phyloP scores from a whole-genome alignment of 1,140 invertebrate genomes.

The Drosophila sturtevanti region DNA sequence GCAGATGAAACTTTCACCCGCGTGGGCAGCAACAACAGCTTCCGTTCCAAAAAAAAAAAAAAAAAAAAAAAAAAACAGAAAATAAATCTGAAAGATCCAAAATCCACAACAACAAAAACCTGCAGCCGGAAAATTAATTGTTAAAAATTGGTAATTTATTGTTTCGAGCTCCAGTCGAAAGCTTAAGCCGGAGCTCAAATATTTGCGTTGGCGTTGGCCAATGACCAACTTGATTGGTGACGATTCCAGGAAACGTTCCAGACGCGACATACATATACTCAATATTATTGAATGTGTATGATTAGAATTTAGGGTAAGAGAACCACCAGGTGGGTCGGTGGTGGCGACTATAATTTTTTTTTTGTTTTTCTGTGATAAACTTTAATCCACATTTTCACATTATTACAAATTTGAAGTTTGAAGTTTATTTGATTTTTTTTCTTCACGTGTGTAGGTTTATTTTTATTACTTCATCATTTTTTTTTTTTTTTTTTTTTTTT shows the following conservation, averaged over 20 bases:
- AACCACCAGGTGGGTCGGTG: constrained; percentile 18
- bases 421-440: constrained; percentile 15
- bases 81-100: no score
- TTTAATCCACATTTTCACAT: constrained; percentile 8
- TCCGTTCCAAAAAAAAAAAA: constrained; percentile 4
- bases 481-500: constrained; percentile 31
- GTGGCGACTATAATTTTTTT: constrained; percentile 16
- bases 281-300: constrained; percentile 25
- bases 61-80: background rate
- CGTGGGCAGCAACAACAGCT: constrained; percentile 27
- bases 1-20: constrained; percentile 42
- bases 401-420: background rate
- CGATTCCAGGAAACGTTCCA: constrained; percentile 46
- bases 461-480: constrained; percentile 44
- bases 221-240: constrained; percentile 39
- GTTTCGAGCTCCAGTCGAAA: constrained; percentile 45
- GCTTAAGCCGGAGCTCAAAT: constrained; percentile 26
- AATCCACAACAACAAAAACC: background rate
- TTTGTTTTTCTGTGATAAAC: constrained; percentile 7
- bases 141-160: constrained; percentile 69
- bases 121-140: constrained; percentile 72
- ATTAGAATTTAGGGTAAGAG: constrained; percentile 38
- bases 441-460: constrained; percentile 28
- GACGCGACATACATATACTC: background rate
- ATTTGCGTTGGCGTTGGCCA: constrained; percentile 5